phyloP scores from a whole-genome alignment of 1,140 invertebrate species.

The Dolichoris vasculosae region DNA sequence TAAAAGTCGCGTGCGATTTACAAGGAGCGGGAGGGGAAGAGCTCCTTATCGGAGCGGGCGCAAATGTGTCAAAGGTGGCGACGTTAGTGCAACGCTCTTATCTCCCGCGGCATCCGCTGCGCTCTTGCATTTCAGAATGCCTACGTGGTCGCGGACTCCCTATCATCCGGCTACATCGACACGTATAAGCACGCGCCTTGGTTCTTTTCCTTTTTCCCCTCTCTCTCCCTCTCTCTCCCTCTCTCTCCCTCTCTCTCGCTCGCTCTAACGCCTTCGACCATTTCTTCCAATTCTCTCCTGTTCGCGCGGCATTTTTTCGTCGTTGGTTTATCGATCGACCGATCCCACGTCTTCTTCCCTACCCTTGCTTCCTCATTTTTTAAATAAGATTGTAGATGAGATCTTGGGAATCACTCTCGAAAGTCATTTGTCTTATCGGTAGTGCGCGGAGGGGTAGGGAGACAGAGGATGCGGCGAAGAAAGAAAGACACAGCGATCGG shows the following conservation, averaged over 20 bases:
- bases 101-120: conserved; percentile 19
- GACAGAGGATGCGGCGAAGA: neutral
- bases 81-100: neutral
- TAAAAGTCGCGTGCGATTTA: conserved; percentile 36
- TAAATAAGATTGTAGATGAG: neutral
- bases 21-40: neutral
- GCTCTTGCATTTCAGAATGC: neutral
- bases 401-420: neutral
- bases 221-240: neutral
- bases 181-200: conserved; percentile 17
- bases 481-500: neutral
- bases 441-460: neutral
- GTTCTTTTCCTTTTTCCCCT: neutral
- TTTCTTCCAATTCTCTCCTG: neutral
- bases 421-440: neutral
- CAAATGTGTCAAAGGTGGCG: conserved; percentile 45
- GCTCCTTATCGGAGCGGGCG: neutral
- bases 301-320: neutral
- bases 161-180: conserved; percentile 13
- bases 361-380: neutral
- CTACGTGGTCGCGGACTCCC: neutral
- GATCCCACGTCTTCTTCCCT: neutral
- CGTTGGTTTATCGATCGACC: neutral
- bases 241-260: neutral
- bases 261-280: neutral